Conservation (phyloP, 1,140 invertebrate species). For the Procambarus clarkii region DNA sequence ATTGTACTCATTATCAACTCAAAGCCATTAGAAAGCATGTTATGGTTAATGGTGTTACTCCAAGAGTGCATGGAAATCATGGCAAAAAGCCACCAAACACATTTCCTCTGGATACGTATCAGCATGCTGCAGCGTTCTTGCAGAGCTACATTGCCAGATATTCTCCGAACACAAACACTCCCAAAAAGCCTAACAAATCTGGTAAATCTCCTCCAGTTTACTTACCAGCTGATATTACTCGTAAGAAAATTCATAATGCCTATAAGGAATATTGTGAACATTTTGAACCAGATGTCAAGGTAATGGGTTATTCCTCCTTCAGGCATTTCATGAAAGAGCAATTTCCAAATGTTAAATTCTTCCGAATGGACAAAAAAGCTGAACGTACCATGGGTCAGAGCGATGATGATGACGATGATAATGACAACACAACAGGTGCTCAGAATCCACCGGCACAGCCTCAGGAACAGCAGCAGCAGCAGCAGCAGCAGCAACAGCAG, state of each 20-base stretch:
- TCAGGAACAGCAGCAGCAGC: slow-evolving; percentile 64
- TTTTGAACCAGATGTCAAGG: slow-evolving; percentile 75
- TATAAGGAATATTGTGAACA: slow-evolving; percentile 84
- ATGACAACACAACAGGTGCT: slow-evolving; percentile 49
- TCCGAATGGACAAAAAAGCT: slow-evolving; percentile 74
- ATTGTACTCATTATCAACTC: slow-evolving; percentile 87
- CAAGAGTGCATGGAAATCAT: slow-evolving; percentile 86
- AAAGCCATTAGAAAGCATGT: slow-evolving; percentile 87
- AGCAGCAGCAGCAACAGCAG: slow-evolving; percentile 46
- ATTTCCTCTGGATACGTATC: slow-evolving; percentile 86
- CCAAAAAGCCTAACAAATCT: slow-evolving; percentile 74
- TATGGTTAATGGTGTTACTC: slow-evolving; percentile 86
- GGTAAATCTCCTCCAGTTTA: slow-evolving; percentile 80
- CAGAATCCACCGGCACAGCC: slow-evolving; percentile 53
- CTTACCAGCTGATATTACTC: slow-evolving; percentile 82
- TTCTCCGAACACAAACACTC: slow-evolving; percentile 73
- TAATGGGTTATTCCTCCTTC: slow-evolving; percentile 88
- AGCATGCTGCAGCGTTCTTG: slow-evolving; percentile 85
- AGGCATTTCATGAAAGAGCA: slow-evolving; percentile 87
- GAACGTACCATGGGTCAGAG: slow-evolving; percentile 60
- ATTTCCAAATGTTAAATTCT: slow-evolving; percentile 86
- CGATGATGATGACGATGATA: slow-evolving; percentile 71
- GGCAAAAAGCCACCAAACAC: slow-evolving; percentile 89
- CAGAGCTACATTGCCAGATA: slow-evolving; percentile 83
- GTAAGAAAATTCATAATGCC: slow-evolving; percentile 84